Conservation (phyloP, 2,113 vertebrate genomes). For the Galbula dea region DNA sequence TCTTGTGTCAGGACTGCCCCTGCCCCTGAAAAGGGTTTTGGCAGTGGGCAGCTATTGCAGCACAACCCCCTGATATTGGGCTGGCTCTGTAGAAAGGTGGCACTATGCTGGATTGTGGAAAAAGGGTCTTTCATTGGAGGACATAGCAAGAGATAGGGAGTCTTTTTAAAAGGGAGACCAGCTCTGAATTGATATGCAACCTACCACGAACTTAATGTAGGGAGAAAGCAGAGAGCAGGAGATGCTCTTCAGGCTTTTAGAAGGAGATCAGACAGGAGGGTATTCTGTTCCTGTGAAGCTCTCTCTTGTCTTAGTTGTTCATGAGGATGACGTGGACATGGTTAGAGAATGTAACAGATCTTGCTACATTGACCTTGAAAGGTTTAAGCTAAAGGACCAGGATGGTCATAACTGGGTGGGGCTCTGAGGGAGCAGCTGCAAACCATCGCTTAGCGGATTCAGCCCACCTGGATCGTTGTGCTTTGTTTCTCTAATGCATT, state of each 20-base stretch:
- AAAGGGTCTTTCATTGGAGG: neutral
- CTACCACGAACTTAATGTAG: neutral
- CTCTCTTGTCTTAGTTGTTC: neutral
- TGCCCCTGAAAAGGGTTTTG: neutral
- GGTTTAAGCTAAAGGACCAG: neutral
- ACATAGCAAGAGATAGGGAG: neutral
- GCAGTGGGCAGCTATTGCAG: neutral
- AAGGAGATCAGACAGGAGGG: neutral
- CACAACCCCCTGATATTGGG: fast-evolving
- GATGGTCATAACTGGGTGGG: neutral
- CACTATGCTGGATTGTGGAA: no score
- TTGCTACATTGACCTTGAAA: neutral
- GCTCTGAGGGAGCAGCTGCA: neutral
- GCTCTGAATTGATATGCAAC: neutral
- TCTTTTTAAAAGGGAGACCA: neutral
- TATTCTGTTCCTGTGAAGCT: neutral
- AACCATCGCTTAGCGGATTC: neutral
- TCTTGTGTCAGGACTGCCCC: neutral
- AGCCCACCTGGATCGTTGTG: fast-evolving
- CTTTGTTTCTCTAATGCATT: neutral
- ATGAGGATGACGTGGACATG: neutral
- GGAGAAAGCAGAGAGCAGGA: neutral
- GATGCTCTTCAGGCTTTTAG: neutral
- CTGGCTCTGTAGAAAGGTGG: neutral
- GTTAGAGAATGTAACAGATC: fast-evolving